These are phyloP conservation scores for Ophioderma brevispina DNA, from an alignment of 35 echinoderm and acorn worm genomes.

Conservation along the genomic window DNA sequence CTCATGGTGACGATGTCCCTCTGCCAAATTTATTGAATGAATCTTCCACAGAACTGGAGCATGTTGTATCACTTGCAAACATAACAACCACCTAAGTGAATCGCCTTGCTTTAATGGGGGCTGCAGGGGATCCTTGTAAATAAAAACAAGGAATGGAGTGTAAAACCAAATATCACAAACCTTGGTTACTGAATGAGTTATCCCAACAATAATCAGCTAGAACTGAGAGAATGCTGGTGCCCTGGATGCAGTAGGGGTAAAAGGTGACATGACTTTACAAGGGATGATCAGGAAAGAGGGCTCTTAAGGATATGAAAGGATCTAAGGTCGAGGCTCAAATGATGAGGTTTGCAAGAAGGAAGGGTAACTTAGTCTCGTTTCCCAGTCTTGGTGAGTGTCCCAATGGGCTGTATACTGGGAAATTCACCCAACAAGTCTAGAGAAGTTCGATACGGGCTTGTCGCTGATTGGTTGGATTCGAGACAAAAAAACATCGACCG, in stretches of 20 bases:
- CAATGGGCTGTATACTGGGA: too few species aligned
- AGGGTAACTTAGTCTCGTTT: too few species aligned
- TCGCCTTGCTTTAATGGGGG: conserved; percentile 80
- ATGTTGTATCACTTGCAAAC: conserved; percentile 59
- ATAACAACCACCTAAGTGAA: conserved; percentile 43
- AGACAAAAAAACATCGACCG: too few species aligned
- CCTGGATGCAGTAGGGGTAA: conserved; percentile 49
- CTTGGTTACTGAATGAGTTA: conserved; percentile 59
- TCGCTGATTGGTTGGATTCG: too few species aligned
- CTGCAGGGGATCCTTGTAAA: conserved; percentile 56
- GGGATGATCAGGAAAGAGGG: conserved; percentile 69
- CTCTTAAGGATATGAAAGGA: conserved; percentile 62
- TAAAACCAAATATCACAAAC: conserved; percentile 78
- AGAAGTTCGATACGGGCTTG: too few species aligned
- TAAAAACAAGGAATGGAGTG: conserved; percentile 52
- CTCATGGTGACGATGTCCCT: not conserved
- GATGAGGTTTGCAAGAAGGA: too few species aligned
- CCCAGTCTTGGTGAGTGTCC: too few species aligned
- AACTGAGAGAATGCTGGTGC: conserved; percentile 48
- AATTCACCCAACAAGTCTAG: too few species aligned
- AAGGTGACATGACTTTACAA: conserved; percentile 91
- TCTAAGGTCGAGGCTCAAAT: too few species aligned
- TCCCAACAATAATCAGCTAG: conserved; percentile 70
- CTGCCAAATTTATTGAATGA: conserved; percentile 77
- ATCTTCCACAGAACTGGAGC: conserved; percentile 33